A percentile compares a stretch with the other conserved stretches of the same genome.
Conservation (phyloP, 2,797 vertebrate genomes). For the Enteromius afrohamiltoni region DNA sequence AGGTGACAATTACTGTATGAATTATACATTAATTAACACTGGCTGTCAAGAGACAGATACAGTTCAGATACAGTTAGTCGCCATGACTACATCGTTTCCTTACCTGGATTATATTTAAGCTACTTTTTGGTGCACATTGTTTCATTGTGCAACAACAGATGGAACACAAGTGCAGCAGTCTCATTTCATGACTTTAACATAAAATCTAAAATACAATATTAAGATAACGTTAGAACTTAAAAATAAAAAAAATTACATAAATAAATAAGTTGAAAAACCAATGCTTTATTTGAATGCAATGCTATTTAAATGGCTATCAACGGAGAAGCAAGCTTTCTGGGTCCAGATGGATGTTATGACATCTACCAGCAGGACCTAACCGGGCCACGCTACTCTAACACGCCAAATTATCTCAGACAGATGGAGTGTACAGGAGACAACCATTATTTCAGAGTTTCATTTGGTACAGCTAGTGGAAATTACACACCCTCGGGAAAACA, state of each 20-base stretch:
- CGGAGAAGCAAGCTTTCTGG: neutral
- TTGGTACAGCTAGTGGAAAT: conserved; percentile 1
- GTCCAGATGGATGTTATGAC: conserved; percentile 15
- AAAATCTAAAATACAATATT: too few species aligned
- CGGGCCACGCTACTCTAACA: neutral
- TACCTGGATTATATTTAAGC: neutral
- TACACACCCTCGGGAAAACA: neutral
- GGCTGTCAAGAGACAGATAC: conserved; percentile 28
- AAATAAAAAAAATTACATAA: neutral
- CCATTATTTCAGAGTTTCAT: conserved; percentile 3
- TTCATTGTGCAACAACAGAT: neutral
- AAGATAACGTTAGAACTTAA: neutral
- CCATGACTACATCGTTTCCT: neutral
- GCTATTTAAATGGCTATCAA: neutral
- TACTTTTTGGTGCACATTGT: neutral
- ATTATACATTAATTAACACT: conserved; percentile 51
- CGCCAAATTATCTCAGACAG: neutral
- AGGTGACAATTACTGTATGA: conserved; percentile 6
- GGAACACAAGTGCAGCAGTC: neutral
- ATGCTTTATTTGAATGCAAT: neutral
- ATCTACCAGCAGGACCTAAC: conserved; percentile 10
- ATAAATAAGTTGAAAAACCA: neutral
- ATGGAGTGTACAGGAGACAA: neutral
- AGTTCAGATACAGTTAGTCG: neutral
- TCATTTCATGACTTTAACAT: neutral